Base-by-base conservation (phyloP, 2,113 vertebrate species). In the Pongo abelii region DNA sequence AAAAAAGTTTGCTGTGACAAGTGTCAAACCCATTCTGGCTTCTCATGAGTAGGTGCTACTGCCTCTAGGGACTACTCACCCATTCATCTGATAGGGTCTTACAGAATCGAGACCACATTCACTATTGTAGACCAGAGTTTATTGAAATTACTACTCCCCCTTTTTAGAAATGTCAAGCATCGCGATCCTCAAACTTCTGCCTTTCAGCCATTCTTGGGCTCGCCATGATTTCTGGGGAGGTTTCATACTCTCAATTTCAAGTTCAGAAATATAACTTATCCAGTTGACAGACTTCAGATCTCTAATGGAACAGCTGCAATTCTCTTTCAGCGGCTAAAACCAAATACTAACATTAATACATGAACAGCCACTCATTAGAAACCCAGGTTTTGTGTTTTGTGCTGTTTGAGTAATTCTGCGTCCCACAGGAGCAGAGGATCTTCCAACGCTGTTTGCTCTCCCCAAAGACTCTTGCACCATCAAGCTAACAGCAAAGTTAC, bases 251-350 rank as follows among this genome's bases (percentile, higher is more conserved):
- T 95, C 38, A 61, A 17, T 84, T 96, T 94, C 80, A 74, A 64
- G 77, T 50, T 75, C 79, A 59, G 23, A 55, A 57, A 80, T 64
- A 74, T 87, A 69, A 92, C 67, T 72, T 90, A 86, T 32, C 57
- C 86, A 50, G 5, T 5, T 75, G n/a, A 86, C 55, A 94, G 35
- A 91, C 57, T 93, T 92, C 61, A 67, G 17, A 35, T 77, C 84
- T 85, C 72, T 79, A 86, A 79, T 55, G 10, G 10, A 59, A 61
- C 57, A 86, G 46, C 74, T 89, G 13, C 79, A 93, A 89, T 78
- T 50, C 70, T 96, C 91, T 91, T 59, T 81, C 86, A 78, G 48
- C 70, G n/a, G 52, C 93, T 96, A 48, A 97, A 78, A 89, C 93
- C 67, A 91, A 93, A 83, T 74, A 89, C 50, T 90, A 92, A 64